Percentiles rank a stretch among this genome's conserved stretches.
Conservation (phyloP, 1,140 invertebrate genomes). For the Apis mellifera region Amel_HAv3.1 CM009932.2:11354001-11354500, state of each 20-base stretch:
- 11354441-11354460: constrained; percentile 4
- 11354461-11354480: not conserved
- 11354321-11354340: not conserved
- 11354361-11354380: constrained; percentile 25
- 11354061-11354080: constrained; percentile 40
- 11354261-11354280: not conserved
- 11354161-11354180: constrained; percentile 59
- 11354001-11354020: constrained; percentile 57
- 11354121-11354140: constrained; percentile 46
- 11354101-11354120: constrained; percentile 27
- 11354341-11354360: constrained; percentile 40
- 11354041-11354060: constrained; percentile 50
- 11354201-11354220: constrained; percentile 41
- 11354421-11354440: not conserved
- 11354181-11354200: constrained; percentile 58
- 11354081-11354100: constrained; percentile 8
- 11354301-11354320: not conserved
- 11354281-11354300: not conserved
- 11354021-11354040: constrained; percentile 19
- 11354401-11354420: not conserved
- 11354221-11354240: constrained; percentile 15
- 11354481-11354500: constrained; percentile 30
- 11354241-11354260: not conserved
- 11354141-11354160: constrained; percentile 57
- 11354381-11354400: not conserved